Percentiles rank a stretch among this genome's conserved stretches.
Conservation (phyloP, 2,888 invertebrate genomes). For the Invenusta paracnida region DNA sequence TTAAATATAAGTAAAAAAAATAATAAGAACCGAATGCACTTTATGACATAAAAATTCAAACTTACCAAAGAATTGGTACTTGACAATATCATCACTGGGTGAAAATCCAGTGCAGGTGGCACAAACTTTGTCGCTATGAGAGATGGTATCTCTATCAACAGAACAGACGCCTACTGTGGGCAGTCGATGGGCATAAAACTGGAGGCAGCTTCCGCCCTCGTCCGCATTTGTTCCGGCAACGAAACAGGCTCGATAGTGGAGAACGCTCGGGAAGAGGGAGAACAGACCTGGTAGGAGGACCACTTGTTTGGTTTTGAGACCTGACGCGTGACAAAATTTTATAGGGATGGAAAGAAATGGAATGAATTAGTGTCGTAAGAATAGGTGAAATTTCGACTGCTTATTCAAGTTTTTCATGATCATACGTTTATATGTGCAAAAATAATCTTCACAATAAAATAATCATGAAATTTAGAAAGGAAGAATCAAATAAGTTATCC, state of each 20-base stretch:
- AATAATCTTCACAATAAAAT: too few species aligned
- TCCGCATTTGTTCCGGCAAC: neutral
- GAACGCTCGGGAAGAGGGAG: neutral
- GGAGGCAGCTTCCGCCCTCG: neutral
- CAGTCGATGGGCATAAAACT: neutral
- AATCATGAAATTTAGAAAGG: too few species aligned
- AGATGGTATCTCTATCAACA: neutral
- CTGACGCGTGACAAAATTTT: neutral
- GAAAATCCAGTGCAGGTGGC: neutral
- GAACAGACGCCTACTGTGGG: neutral
- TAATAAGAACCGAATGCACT: too few species aligned
- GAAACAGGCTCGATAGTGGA: neutral
- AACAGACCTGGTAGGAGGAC: neutral
- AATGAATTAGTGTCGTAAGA: too few species aligned
- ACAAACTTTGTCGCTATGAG: neutral
- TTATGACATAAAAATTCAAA: too few species aligned
- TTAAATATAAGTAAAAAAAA: too few species aligned
- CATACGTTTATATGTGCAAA: too few species aligned
- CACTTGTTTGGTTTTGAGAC: neutral
- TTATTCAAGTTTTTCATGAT: too few species aligned
- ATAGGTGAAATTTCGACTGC: too few species aligned
- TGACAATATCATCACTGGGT: neutral
- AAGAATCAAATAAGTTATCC: too few species aligned
- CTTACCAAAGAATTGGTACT: neutral
- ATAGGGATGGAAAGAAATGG: too few species aligned